Conservation (phyloP, 2,888 invertebrate genomes). For the Agrochola litura region DNA sequence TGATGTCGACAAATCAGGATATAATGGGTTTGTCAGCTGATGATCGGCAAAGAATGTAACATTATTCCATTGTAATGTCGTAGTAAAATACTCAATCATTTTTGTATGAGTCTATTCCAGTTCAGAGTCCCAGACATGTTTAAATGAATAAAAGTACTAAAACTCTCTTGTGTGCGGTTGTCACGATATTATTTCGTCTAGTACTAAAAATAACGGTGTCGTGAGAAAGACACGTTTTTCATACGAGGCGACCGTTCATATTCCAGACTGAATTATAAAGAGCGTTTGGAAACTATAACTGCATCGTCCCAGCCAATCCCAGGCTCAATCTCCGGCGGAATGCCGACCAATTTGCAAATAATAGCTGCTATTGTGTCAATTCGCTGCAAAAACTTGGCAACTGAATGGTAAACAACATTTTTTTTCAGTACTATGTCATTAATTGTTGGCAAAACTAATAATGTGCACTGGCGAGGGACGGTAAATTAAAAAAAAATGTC, state of each 20-base stretch:
- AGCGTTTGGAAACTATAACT: conserved; percentile 51
- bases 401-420: conserved; percentile 59
- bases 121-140: background rate
- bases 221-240: conserved; percentile 50
- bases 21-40: conserved; percentile 1
- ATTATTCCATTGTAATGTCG: background rate
- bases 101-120: background rate
- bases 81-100: background rate
- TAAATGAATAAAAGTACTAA: background rate
- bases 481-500: conserved; percentile 42
- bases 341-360: conserved; percentile 59
- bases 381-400: conserved; percentile 64
- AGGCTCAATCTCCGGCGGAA: conserved; percentile 29
- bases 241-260: conserved; percentile 8
- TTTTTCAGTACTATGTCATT: conserved; percentile 52
- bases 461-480: background rate
- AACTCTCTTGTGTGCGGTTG: background rate
- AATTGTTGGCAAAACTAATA: conserved; percentile 44
- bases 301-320: conserved; percentile 32
- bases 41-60: background rate
- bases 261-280: conserved; percentile 28
- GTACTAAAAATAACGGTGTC: conserved; percentile 39
- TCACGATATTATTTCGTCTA: conserved; percentile 28
- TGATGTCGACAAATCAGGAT: conserved; percentile 29
- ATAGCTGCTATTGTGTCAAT: conserved; percentile 53